phyloP scores from a whole-genome alignment of 2,888 invertebrate genomes.

The Drosophila meridionalis region DNA sequence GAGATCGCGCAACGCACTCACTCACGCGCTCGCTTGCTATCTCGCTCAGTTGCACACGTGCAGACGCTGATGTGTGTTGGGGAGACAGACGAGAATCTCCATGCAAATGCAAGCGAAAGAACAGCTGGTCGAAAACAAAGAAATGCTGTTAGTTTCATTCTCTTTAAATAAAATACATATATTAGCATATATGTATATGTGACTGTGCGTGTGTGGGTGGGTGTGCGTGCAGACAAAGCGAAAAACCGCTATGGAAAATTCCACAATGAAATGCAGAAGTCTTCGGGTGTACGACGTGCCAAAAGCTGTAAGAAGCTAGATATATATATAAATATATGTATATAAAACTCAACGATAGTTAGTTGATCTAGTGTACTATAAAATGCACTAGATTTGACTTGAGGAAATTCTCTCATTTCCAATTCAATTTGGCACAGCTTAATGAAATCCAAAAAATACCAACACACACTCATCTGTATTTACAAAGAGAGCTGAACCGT shows the following conservation, averaged over 20 bases:
- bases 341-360: conserved; percentile 1
- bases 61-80: conserved; percentile 1
- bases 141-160: conserved; percentile 35
- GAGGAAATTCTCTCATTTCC: background rate
- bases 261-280: conserved; percentile 43
- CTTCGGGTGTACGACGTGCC: conserved; percentile 34
- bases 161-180: conserved; percentile 22
- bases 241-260: conserved; percentile 40
- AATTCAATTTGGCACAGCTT: background rate
- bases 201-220: background rate
- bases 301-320: conserved; percentile 24
- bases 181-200: background rate
- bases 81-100: background rate
- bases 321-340: conserved; percentile 8
- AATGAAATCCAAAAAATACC: background rate
- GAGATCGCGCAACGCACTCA: conserved; percentile 13
- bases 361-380: background rate
- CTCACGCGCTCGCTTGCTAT: background rate
- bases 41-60: background rate
- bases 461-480: background rate
- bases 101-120: conserved; percentile 34
- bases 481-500: conserved; percentile 16
- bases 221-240: conserved; percentile 11
- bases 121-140: conserved; percentile 49
- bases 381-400: background rate